phyloP scores from a whole-genome alignment of 2,888 invertebrate species.

The Cephonodes hylas region DNA sequence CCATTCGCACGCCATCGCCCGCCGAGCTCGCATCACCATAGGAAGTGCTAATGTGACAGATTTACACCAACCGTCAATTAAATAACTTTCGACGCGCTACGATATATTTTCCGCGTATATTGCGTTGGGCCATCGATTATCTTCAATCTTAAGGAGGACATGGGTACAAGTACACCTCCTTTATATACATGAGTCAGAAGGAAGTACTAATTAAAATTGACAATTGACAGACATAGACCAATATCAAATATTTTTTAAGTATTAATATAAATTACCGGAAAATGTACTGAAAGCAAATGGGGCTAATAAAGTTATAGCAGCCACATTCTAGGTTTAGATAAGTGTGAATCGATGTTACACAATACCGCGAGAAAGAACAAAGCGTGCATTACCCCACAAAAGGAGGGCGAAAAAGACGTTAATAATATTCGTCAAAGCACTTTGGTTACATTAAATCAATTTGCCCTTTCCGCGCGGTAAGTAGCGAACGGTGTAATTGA shows the following conservation, averaged over 20 bases:
- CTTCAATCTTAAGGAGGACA: background rate
- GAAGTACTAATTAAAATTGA: no score
- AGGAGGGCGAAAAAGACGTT: constrained; percentile 80
- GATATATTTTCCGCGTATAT: background rate
- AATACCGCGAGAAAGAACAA: constrained; percentile 75
- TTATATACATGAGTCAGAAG: background rate
- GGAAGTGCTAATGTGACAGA: constrained; percentile 37
- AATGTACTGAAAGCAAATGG: background rate
- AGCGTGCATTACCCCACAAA: constrained; percentile 70
- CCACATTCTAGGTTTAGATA: constrained; percentile 44
- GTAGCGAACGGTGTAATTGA: constrained; percentile 82
- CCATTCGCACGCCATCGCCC: constrained; percentile 16
- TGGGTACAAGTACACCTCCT: no score
- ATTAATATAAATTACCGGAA: background rate
- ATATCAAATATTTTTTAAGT: background rate
- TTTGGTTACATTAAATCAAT: constrained; percentile 82
- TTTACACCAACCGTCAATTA: constrained; percentile 28
- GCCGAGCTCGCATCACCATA: background rate
- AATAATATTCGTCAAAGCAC: constrained; percentile 82
- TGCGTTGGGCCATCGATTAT: background rate
- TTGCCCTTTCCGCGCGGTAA: constrained; percentile 81
- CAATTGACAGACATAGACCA: no score
- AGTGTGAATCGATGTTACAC: constrained; percentile 77
- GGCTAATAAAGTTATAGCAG: background rate
- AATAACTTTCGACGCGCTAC: constrained; percentile 17